Percentiles rank a stretch among this genome's conserved stretches.
Evolutionary conservation across 2,113 vertebrate species (phyloP).

Genomic region (Phodopus roborovskii): DNA sequence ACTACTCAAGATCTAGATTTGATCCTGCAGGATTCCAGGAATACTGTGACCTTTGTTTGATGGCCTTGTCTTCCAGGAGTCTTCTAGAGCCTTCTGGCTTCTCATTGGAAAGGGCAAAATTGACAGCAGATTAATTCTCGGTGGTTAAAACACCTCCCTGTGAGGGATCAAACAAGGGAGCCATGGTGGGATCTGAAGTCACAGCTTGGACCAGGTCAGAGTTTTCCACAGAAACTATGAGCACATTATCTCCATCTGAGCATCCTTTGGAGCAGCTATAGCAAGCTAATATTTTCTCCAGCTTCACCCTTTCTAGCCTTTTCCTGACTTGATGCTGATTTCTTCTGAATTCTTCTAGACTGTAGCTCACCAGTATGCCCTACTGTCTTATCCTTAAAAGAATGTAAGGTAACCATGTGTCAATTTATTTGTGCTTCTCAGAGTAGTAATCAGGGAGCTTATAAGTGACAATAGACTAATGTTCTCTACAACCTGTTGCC

Average conservation of each 20-base stretch:
- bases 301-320: neutral
- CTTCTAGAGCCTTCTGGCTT: constrained; percentile 24
- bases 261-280: neutral
- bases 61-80: neutral
- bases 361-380: neutral
- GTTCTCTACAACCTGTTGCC: neutral
- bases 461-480: neutral
- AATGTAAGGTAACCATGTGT: neutral
- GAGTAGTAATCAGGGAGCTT: neutral
- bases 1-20: neutral
- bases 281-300: neutral
- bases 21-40: neutral
- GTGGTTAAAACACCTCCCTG: neutral
- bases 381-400: neutral
- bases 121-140: neutral
- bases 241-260: neutral
- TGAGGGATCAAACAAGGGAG: neutral
- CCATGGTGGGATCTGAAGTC: neutral
- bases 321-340: neutral
- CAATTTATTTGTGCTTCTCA: neutral
- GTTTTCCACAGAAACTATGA: neutral
- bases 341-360: neutral
- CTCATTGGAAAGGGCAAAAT: neutral
- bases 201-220: neutral
- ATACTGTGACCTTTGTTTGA: neutral